phyloP scores from a whole-genome alignment of 1,140 invertebrate genomes.

The Aphaenogaster rudis region DNA sequence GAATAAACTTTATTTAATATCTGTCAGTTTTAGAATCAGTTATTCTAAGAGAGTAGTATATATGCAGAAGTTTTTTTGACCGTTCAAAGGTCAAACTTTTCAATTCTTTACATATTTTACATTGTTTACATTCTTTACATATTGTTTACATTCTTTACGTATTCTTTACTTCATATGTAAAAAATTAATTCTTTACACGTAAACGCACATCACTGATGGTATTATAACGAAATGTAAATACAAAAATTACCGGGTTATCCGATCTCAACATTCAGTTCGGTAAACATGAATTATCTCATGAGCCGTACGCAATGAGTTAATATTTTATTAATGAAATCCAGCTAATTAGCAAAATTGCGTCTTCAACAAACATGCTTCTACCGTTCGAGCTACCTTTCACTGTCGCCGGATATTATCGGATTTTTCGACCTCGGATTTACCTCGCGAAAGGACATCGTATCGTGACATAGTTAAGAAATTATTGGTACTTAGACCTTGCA shows the following conservation, averaged over 20 bases:
- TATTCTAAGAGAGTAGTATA: too few species aligned
- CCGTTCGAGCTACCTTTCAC: slow-evolving; percentile 16
- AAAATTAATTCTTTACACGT: too few species aligned
- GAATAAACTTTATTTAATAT: too few species aligned
- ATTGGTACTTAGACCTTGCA: slow-evolving; percentile 36
- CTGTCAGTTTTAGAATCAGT: too few species aligned
- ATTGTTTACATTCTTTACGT: too few species aligned
- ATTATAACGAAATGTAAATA: slow-evolving; percentile 11
- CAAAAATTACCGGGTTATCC: neutral
- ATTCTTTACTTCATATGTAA: too few species aligned
- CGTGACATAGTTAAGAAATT: slow-evolving; percentile 49
- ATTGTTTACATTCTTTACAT: too few species aligned
- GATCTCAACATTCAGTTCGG: neutral
- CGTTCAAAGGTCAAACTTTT: too few species aligned
- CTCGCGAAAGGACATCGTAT: slow-evolving; percentile 3
- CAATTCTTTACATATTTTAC: too few species aligned
- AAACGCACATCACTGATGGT: neutral
- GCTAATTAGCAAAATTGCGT: slow-evolving; percentile 4
- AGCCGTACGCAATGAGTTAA: neutral
- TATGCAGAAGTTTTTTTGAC: too few species aligned
- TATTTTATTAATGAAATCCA: neutral
- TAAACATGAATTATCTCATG: neutral
- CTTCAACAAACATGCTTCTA: neutral
- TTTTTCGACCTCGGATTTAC: slow-evolving; percentile 27
- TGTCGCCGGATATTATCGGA: slow-evolving; percentile 19